phyloP scores from a whole-genome alignment of 2,888 invertebrate species.

The Tetropium fuscum region DNA sequence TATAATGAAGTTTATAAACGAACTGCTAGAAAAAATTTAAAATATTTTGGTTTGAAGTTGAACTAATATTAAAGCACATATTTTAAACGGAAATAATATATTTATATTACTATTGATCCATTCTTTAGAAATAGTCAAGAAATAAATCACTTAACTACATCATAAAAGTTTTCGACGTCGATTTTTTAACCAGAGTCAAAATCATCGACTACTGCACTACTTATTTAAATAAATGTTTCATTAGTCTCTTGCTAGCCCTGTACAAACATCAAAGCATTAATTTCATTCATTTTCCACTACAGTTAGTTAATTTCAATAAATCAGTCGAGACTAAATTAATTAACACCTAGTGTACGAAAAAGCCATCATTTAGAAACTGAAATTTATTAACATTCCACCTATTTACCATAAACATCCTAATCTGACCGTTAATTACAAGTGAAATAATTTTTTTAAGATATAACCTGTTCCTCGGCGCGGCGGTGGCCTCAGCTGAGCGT shows the following conservation, averaged over 20 bases:
- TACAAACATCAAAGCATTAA: not conserved
- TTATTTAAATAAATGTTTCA: too few species aligned
- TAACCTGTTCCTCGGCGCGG: not conserved
- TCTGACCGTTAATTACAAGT: conserved; percentile 14
- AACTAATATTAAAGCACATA: too few species aligned
- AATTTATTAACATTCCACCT: conserved; percentile 16
- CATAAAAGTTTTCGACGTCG: too few species aligned
- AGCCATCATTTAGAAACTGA: conserved; percentile 9
- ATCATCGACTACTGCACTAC: too few species aligned
- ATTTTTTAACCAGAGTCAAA: too few species aligned
- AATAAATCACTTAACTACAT: too few species aligned
- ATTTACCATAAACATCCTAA: conserved; percentile 22
- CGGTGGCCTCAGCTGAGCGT: not conserved
- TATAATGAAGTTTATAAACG: too few species aligned
- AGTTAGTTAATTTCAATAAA: conserved; percentile 3
- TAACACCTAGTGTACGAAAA: conserved; percentile 1
- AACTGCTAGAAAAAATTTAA: too few species aligned
- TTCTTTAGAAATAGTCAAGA: too few species aligned
- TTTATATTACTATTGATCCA: too few species aligned
- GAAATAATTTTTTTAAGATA: conserved; percentile 5
- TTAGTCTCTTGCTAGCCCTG: not conserved
- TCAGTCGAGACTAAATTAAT: conserved; percentile 14
- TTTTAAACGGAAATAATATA: too few species aligned
- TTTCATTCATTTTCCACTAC: not conserved
- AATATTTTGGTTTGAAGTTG: too few species aligned